phyloP scores from a whole-genome alignment of 2,797 vertebrate genomes.

The Apogon hyalosoma region DNA sequence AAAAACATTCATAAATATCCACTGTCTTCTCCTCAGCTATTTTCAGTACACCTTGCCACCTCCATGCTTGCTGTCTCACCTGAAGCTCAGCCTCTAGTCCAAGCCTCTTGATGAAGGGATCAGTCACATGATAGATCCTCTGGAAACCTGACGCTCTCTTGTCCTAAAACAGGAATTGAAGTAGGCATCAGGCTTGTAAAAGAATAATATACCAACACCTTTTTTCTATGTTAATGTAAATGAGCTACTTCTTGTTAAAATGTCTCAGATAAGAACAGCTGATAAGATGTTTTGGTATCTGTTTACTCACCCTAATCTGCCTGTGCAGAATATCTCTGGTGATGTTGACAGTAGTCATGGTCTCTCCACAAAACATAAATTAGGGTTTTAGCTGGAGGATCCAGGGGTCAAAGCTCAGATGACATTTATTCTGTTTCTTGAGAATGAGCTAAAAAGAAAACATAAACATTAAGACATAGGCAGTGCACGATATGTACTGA shows the following conservation, averaged over 20 bases:
- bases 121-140: conserved; percentile 93
- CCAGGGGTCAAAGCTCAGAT: conserved; percentile 69
- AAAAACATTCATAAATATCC: neutral
- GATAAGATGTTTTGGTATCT: neutral
- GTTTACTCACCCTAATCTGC: conserved; percentile 85
- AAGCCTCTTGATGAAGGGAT: conserved; percentile 95
- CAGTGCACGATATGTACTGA: neutral
- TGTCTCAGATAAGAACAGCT: neutral
- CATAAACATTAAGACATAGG: neutral
- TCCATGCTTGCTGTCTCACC: conserved; percentile 75
- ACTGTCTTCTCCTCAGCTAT: neutral
- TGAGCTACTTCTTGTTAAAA: neutral
- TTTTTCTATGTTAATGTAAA: neutral
- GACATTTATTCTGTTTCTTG: conserved; percentile 66
- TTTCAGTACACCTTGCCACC: neutral
- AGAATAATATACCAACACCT: neutral
- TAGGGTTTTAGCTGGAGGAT: conserved; percentile 49
- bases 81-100: conserved; percentile 96
- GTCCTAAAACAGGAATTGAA: conserved; percentile 84
- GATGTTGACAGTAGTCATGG: conserved; percentile 94
- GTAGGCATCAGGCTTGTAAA: conserved; percentile 8
- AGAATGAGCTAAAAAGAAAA: conserved; percentile 38
- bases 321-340: conserved; percentile 92
- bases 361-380: conserved; percentile 75
- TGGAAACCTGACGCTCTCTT: conserved; percentile 91